These are phyloP conservation scores for Grus americana DNA, from an alignment of 2,113 vertebrate species.

Conservation along the genomic window DNA sequence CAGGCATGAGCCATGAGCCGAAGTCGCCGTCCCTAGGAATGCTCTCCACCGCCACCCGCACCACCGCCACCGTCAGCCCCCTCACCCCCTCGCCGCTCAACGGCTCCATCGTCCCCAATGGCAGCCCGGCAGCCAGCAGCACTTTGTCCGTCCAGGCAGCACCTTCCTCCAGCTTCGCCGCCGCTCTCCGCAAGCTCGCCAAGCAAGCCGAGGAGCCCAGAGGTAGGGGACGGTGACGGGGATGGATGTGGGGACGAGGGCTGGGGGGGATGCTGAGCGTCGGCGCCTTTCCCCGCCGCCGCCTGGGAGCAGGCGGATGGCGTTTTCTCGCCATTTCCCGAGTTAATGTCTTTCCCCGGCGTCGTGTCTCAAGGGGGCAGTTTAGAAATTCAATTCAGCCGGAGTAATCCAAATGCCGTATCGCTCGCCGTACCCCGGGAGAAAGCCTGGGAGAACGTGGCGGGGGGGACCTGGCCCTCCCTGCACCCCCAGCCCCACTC, in stretches of 20 bases:
- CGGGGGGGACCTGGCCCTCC: background rate
- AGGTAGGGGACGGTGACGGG: slow-evolving; percentile 79
- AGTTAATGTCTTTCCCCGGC: background rate
- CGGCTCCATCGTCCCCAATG: slow-evolving; percentile 96
- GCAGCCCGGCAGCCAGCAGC: slow-evolving; percentile 86
- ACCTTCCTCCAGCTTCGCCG: slow-evolving; percentile 96
- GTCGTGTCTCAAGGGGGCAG: background rate
- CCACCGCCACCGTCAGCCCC: slow-evolving; percentile 97
- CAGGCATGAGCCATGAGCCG: slow-evolving; percentile 99
- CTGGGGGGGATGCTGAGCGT: background rate
- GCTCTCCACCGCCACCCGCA: slow-evolving; percentile 97
- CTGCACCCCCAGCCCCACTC: background rate
- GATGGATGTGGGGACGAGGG: background rate
- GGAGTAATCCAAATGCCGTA: background rate
- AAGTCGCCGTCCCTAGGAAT: slow-evolving; percentile 99
- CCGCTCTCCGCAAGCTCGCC: slow-evolving; percentile 97
- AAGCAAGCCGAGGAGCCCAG: slow-evolving; percentile 98
- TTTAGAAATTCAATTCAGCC: slow-evolving; percentile 11
- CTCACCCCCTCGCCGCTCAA: slow-evolving; percentile 96
- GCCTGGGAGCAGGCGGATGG: fast-evolving
- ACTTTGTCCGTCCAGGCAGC: slow-evolving; percentile 90
- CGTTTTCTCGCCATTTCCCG: background rate
- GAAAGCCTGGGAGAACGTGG: background rate
- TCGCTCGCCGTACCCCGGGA: background rate
- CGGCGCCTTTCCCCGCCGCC: fast-evolving